Evolutionary conservation across 2,113 vertebrate species (phyloP), one percentile per base, ranked within the genome.

Genomic region (Pterocles burchelli): DNA sequence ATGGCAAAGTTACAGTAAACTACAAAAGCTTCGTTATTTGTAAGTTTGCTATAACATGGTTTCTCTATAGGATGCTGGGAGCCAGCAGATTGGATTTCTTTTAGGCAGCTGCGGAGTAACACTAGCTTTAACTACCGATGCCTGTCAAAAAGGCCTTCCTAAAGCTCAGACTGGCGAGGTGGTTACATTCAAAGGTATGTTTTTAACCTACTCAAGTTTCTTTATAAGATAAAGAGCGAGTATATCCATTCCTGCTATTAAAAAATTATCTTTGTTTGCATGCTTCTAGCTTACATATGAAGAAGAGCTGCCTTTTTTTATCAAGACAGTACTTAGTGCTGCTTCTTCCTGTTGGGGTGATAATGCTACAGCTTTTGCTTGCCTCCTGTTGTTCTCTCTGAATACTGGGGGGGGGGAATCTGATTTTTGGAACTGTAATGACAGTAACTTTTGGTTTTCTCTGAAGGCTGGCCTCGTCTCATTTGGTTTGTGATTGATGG

Each of bases 401-500:
- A 72, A 33, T 48, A 38, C 19, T 54, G 31, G 18, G 57, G n/a
- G n/a, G 57, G n/a, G 46, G 12, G 1, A 36, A 21, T 1, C 5
- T n/a, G 22, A 21, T 36, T 65, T 90, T 75, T 61, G 16, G 15
- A 43, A 28, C 18, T 41, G 28, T 54, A 62, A 19, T 85, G 58
- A 76, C n/a, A 41, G 31, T 33, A 43, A 28, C 22, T 58, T 58
- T 26, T 85, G 7, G 73, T 80, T 79, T 52, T 85, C 78, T 85
- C 84, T 55, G 62, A 96, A 99, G 99, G 99, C 20, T 99, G 99
- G 99, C 99, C 99, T 8, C 98, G 98, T 54, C 98, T 99, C 12
- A 93, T 99, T 89, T 99, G 99, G 99, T 99, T 99, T 95, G 99
- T 99, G 94, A 99, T 99, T 26, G 99, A 99, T 90, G 99, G 99